These are phyloP conservation scores for Stenopsyche tienmushanensis DNA, from an alignment of 1,140 invertebrate species.

Conservation along the genomic window DNA sequence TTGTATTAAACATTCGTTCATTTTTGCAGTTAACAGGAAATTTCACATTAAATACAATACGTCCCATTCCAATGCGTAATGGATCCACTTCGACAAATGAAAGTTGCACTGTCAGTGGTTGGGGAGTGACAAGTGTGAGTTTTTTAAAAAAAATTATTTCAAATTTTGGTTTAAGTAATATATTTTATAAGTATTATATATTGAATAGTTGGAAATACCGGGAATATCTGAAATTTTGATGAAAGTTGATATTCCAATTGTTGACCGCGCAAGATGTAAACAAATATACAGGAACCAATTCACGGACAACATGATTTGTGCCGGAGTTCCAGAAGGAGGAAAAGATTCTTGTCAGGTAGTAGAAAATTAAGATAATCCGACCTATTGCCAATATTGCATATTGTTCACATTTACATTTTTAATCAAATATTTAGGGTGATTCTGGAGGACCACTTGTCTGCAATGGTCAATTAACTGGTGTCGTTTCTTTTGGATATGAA, in stretches of 20 bases:
- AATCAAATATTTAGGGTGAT: constrained; percentile 56
- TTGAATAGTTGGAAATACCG: background rate
- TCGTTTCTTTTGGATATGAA: constrained; percentile 56
- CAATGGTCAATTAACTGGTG: constrained; percentile 50
- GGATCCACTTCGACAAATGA: background rate
- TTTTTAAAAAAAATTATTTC: background rate
- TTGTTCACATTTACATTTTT: background rate
- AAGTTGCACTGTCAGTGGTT: constrained; percentile 4
- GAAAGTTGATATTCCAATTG: constrained; percentile 23
- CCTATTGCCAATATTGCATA: background rate
- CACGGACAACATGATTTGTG: constrained; percentile 36
- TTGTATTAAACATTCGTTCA: background rate
- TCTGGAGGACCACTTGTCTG: constrained; percentile 60
- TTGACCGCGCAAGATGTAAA: constrained; percentile 13
- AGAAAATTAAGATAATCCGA: constrained; percentile 4
- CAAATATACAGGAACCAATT: background rate
- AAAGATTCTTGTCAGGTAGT: constrained; percentile 67
- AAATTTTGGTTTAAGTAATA: background rate
- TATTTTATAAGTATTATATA: background rate
- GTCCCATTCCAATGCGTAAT: background rate
- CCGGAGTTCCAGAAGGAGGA: constrained; percentile 49
- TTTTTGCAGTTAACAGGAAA: background rate
- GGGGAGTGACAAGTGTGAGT: background rate
- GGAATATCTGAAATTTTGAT: constrained; percentile 4
- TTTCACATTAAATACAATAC: background rate